Evolutionary conservation across 2,888 invertebrate species (phyloP).

Genomic region (Periphyllus acericola): DNA sequence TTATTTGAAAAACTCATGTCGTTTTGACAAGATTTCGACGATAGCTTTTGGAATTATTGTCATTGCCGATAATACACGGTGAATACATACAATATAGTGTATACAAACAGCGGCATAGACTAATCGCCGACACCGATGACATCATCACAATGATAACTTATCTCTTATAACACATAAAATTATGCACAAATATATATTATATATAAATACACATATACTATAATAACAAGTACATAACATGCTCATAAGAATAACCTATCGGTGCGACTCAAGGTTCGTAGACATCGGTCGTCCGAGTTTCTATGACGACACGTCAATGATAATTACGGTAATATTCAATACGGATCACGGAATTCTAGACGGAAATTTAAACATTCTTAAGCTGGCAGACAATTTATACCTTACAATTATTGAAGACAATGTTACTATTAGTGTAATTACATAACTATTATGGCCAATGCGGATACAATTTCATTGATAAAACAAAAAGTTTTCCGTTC

Average conservation of each 20-base stretch:
- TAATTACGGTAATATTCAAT: conserved; percentile 16
- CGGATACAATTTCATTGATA: neutral
- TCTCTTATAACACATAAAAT: neutral
- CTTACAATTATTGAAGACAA: neutral
- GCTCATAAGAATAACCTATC: conserved; percentile 27
- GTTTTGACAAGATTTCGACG: neutral
- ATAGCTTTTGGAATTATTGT: conserved; percentile 11
- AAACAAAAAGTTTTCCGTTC: neutral
- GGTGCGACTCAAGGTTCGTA: conserved; percentile 20
- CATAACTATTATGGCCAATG: neutral
- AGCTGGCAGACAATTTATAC: neutral
- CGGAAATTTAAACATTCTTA: neutral
- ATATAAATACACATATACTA: neutral
- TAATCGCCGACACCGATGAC: conserved; percentile 12
- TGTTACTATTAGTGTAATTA: neutral
- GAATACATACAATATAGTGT: neutral
- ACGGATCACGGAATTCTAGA: neutral
- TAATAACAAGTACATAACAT: neutral
- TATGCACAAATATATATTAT: neutral
- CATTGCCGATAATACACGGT: neutral
- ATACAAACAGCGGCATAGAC: neutral
- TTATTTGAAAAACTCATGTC: neutral
- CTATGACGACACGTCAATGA: neutral
- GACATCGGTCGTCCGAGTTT: neutral
- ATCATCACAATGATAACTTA: conserved; percentile 23